Evolutionary conservation across 2,113 vertebrate species (phyloP), one percentile per base, ranked within the genome.

Genomic region (Zingel zingel): DNA sequence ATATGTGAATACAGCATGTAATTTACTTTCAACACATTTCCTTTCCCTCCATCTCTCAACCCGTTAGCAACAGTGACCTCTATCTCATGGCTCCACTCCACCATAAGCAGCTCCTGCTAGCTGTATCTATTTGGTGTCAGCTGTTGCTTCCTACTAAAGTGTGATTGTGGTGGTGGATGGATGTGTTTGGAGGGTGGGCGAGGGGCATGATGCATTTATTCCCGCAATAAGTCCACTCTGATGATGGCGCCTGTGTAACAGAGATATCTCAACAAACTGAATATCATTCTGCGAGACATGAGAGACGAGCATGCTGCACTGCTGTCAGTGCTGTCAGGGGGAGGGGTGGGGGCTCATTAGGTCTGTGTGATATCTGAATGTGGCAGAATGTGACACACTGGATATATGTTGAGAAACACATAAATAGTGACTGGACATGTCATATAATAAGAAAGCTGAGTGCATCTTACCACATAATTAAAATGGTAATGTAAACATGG

Each of bases 181-280:
- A 86, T 88, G 88, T 75, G 77, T 85, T 71, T 16, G 62, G 79
- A 62, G 62, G 65, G 73, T 39, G 81, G 79, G 62, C 18, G 43
- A 62, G 70, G 73, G 73, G 66, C 43, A 57, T 12, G 79, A 80
- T 76, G 82, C 87, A 89, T 92, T 87, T 78, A 86, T 89, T 82
- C 50, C 73, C 27, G 75, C 79, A 79, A 47, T 73, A 71, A 79
- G 78, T 84, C 75, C 79, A 73, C 81, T 85, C 70, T 83, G 78
- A 82, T 48, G 82, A 57, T n/a, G 82, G 51, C 23, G 80, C 69
- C 89, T 90, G 92, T 87, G 86, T 83, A 84, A 90, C 87, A 61
- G 81, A 94, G 93, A 94, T 92, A 94, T 85, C 82, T 74, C 65
- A 8, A 82, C 27, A 58, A 91, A 88, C 74, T 74, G 84, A 91